These are phyloP conservation scores for Hirtodrosophila alboralis DNA, from an alignment of 2,888 invertebrate genomes.

Conservation along the genomic window DNA sequence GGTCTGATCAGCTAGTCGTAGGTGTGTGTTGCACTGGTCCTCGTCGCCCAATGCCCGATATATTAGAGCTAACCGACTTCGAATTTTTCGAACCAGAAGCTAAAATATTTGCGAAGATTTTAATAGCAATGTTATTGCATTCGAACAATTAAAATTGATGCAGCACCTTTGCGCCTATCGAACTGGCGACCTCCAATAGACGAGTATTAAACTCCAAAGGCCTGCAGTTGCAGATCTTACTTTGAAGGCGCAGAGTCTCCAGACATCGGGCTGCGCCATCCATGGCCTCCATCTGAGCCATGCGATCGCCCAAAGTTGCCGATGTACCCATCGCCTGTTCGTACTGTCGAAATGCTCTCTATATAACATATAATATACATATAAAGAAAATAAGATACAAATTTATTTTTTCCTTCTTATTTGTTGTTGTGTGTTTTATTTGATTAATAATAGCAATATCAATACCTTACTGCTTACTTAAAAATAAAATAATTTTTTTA, in stretches of 20 bases:
- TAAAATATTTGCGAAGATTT: slow-evolving; percentile 75
- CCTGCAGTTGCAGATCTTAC: slow-evolving; percentile 94
- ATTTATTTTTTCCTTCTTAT: too few relatives aligned
- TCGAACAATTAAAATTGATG: background rate
- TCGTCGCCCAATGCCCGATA: slow-evolving; percentile 93
- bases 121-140: background rate
- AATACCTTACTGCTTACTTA: too few relatives aligned
- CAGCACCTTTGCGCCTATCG: slow-evolving; percentile 92
- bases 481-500: too few relatives aligned
- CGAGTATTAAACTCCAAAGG: slow-evolving; percentile 94
- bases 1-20: slow-evolving; percentile 87
- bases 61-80: slow-evolving; percentile 91
- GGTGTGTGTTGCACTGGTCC: slow-evolving; percentile 90
- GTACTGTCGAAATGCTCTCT: slow-evolving; percentile 89
- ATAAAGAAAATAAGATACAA: background rate
- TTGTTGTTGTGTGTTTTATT: too few relatives aligned
- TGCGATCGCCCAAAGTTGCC: slow-evolving; percentile 90
- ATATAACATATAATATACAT: background rate
- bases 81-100: slow-evolving; percentile 91
- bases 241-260: slow-evolving; percentile 89
- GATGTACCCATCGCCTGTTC: slow-evolving; percentile 95
- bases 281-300: slow-evolving; percentile 96
- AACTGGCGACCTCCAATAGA: slow-evolving; percentile 92
- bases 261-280: slow-evolving; percentile 93
- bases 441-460: too few relatives aligned